These are phyloP conservation scores for Eutolmus rufibarbis DNA, from an alignment of 2,888 invertebrate genomes.

Conservation along the genomic window DNA sequence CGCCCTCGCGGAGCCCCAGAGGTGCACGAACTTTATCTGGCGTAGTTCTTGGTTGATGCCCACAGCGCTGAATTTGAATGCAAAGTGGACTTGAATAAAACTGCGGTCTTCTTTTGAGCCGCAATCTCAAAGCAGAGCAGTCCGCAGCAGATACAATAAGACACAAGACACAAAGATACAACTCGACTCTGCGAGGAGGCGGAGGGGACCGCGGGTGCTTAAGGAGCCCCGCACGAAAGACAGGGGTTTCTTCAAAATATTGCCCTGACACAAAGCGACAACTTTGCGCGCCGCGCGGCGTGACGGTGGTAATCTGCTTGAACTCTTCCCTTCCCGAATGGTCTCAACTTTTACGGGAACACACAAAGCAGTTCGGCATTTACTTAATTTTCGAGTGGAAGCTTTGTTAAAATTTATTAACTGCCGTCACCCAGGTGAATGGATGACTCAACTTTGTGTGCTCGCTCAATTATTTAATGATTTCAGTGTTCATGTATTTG, in stretches of 20 bases:
- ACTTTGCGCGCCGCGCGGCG: neutral
- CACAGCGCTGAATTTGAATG: neutral
- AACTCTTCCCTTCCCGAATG: neutral
- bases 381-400: neutral
- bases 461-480: neutral
- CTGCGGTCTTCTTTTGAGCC: neutral
- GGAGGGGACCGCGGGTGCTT: neutral
- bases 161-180: neutral
- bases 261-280: neutral
- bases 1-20: neutral
- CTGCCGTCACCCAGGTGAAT: neutral
- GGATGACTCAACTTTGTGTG: neutral
- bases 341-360: neutral
- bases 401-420: neutral
- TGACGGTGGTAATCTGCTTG: neutral
- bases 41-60: neutral
- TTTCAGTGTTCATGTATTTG: neutral
- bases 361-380: neutral
- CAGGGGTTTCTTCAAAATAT: neutral
- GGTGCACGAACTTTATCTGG: neutral
- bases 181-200: neutral
- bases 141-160: neutral
- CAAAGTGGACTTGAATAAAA: neutral
- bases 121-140: neutral
- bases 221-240: neutral